Evolutionary conservation across 2,797 vertebrate species (phyloP), one percentile per base, ranked within the genome.

Genomic region (Streptopelia turtur): DNA sequence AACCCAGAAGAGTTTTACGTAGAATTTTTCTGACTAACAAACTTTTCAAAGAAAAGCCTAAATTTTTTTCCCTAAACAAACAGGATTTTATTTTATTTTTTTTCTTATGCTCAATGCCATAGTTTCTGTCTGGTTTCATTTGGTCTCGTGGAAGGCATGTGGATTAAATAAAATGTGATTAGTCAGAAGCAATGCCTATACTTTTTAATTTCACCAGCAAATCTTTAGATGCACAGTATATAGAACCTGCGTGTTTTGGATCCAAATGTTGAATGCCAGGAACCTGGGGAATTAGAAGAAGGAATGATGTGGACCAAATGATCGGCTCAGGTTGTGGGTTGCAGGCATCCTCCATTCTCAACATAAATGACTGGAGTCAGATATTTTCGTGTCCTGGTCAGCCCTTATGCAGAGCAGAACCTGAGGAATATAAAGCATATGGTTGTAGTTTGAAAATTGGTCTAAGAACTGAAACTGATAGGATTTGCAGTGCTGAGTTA

Each of bases 281-380:
- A 57, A 77, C 33, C 2, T 28, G 21, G 24, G 12, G 6, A 5
- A 45, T 69, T 53, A 31, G 8, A 77, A 60, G 14, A 25, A 83
- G 61, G 16, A 91, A 74, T 56, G 14, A 39, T 1, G 1, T 27
- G 22, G 50, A 55, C 5, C 20, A 65, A 79, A 72, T 21, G 4
- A 39, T 16, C 16, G 37, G 16, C 59, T 33, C 56, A 39, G 55
- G n/a, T 64, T 0, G 0, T 27, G 16, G 16, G 30, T n/a, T 82
- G 35, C 21, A 82, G 70, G 14, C 5, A 15, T 31, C 27, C 3
- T 74, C 10, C 18, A 13, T 24, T 20, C 18, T 66, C 35, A 56
- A 18, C 25, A n/a, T 12, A 72, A 63, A 27, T 1, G 3, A 3
- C 12, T 81, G 15, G 31, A 74, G 25, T 45, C 21, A 65, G 50